Evolutionary conservation across 2,797 vertebrate genomes (phyloP).

Genomic region (Cyprinodon diabolis): DNA sequence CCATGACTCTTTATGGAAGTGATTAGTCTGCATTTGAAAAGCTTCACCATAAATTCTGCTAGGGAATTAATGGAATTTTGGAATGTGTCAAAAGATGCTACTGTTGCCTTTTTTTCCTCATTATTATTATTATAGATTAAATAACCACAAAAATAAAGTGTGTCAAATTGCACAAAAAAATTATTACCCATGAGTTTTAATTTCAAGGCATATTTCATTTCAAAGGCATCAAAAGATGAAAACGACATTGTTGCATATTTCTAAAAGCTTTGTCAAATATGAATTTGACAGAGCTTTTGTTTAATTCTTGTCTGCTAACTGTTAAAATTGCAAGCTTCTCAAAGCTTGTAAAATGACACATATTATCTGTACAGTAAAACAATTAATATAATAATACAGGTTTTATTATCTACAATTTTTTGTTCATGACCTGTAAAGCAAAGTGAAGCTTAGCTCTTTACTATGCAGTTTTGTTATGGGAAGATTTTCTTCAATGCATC

Average conservation of each 20-base stretch:
- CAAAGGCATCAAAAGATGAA: conserved; percentile 1
- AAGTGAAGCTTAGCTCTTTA: background rate
- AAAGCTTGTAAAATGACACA: background rate
- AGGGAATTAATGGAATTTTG: too few species aligned
- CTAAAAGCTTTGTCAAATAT: too few species aligned
- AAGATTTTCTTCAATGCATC: background rate
- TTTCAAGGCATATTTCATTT: conserved; percentile 1
- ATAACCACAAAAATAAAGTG: background rate
- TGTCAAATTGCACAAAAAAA: background rate
- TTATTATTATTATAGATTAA: background rate
- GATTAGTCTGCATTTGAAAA: background rate
- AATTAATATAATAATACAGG: background rate
- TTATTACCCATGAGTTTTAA: background rate
- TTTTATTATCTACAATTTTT: background rate
- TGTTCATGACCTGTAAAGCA: background rate
- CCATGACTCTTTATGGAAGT: too few species aligned
- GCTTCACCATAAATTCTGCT: background rate
- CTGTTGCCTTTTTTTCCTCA: background rate
- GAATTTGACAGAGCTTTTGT: conserved; percentile 28
- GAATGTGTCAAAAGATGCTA: background rate
- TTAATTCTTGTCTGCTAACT: background rate
- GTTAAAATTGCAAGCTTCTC: conserved; percentile 5
- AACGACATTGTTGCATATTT: background rate
- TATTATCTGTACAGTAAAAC: background rate
- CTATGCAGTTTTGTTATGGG: background rate